These are phyloP conservation scores for Drosophila gaucha DNA, from an alignment of 2,888 invertebrate genomes.

Conservation along the genomic window DNA sequence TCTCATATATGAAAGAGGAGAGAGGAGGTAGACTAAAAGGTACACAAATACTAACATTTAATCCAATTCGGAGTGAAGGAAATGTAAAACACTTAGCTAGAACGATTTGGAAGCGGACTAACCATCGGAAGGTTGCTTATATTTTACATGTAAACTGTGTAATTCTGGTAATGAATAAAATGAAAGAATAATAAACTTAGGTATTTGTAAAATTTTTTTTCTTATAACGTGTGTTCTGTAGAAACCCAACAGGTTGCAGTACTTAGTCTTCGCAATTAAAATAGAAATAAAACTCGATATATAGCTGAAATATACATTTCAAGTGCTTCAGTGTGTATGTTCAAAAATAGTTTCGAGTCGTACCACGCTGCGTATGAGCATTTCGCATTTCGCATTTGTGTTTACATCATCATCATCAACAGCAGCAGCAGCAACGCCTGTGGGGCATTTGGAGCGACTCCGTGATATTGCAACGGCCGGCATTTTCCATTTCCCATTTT, in stretches of 20 bases:
- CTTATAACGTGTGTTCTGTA: too few relatives aligned
- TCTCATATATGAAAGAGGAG: neutral
- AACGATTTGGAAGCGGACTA: too few relatives aligned
- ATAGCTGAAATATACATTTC: slow-evolving; percentile 6
- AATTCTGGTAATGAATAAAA: too few relatives aligned
- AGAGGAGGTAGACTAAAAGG: too few relatives aligned
- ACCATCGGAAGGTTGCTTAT: too few relatives aligned
- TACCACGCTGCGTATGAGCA: slow-evolving; percentile 54
- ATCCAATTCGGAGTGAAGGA: too few relatives aligned
- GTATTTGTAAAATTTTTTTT: too few relatives aligned
- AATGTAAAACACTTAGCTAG: too few relatives aligned
- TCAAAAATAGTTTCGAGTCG: slow-evolving; percentile 34
- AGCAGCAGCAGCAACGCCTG: slow-evolving; percentile 15
- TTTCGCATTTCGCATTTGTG: slow-evolving; percentile 37
- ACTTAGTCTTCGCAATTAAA: neutral
- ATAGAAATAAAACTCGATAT: neutral
- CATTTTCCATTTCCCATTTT: slow-evolving; percentile 58
- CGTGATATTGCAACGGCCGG: slow-evolving; percentile 21
- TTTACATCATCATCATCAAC: slow-evolving; percentile 54
- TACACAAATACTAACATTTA: too few relatives aligned
- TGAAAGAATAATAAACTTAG: neutral
- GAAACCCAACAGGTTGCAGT: neutral
- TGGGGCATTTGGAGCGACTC: slow-evolving; percentile 25
- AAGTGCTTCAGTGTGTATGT: slow-evolving; percentile 7
- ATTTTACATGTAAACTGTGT: too few relatives aligned